Evolutionary conservation across 2,113 vertebrate genomes (phyloP).

Genomic region (Eubucco bourcierii): DNA sequence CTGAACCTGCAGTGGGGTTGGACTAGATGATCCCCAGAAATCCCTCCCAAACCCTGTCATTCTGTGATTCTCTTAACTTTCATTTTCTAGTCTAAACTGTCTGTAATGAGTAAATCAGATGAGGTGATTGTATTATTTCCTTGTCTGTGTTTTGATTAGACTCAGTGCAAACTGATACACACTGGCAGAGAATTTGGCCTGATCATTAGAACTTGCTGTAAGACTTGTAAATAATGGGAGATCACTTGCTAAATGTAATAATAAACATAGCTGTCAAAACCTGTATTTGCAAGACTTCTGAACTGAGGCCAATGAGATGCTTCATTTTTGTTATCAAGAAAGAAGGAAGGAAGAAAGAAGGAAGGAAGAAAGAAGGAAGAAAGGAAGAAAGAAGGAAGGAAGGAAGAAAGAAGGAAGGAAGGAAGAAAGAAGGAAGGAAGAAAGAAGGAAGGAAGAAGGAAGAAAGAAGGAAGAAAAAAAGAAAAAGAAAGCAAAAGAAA

Average conservation of each 20-base stretch:
- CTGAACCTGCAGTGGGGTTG: too few relatives aligned
- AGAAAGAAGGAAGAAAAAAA: background rate
- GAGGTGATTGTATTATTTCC: background rate
- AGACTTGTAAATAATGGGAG: background rate
- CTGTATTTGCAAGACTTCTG: background rate
- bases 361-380: background rate
- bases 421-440: background rate
- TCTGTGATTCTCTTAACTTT: background rate
- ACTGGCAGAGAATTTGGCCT: background rate
- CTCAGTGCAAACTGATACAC: background rate
- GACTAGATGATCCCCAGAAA: too few relatives aligned
- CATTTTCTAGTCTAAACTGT: background rate
- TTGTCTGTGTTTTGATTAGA: background rate
- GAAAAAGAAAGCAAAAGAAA: background rate
- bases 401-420: background rate
- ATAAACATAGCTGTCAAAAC: constrained; percentile 1
- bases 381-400: background rate
- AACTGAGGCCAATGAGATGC: background rate
- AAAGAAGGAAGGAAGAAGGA: too few relatives aligned
- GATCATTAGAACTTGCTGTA: background rate
- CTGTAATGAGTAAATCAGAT: background rate
- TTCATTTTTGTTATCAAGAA: background rate
- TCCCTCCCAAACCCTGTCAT: too few relatives aligned
- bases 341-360: background rate
- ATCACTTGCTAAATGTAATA: constrained; percentile 5